phyloP scores from a whole-genome alignment of 2,888 invertebrate species.

The Conomelus anceps region DNA sequence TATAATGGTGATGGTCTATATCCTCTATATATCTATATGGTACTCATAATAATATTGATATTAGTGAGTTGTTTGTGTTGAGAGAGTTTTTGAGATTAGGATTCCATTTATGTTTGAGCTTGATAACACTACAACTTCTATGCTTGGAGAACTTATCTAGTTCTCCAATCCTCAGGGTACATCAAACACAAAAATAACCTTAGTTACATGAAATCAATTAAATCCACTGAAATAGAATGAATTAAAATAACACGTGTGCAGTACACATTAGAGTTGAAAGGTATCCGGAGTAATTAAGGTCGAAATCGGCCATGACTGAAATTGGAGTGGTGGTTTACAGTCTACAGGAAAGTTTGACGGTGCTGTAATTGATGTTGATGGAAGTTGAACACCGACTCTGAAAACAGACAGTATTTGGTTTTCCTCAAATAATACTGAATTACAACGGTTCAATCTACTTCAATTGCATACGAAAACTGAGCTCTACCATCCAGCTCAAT shows the following conservation, averaged over 20 bases:
- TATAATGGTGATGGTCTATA: too few species aligned
- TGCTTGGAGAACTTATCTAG: not conserved
- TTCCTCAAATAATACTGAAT: not conserved
- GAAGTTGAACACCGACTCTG: not conserved
- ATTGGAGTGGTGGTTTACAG: not conserved
- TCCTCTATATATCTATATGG: too few species aligned
- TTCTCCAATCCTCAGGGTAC: not conserved
- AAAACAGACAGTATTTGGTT: not conserved
- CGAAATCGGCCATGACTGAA: too few species aligned
- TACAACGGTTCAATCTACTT: not conserved
- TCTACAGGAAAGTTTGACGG: not conserved
- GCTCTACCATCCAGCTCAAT: not conserved
- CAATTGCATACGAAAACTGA: not conserved
- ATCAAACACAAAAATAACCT: not conserved
- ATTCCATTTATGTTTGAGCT: not conserved
- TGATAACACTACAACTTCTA: too few species aligned
- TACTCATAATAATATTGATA: too few species aligned
- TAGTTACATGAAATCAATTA: not conserved
- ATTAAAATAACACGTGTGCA: not conserved
- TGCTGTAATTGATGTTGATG: not conserved
- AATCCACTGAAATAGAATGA: not conserved
- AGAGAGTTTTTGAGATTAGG: not conserved
- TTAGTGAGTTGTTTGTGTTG: too few species aligned
- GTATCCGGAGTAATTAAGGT: not conserved
- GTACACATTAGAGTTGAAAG: not conserved